A percentile compares a stretch with the other conserved stretches of the same genome.
phyloP scores from a whole-genome alignment of 1,140 invertebrate genomes.

The Sminthurinus signatus region DNA sequence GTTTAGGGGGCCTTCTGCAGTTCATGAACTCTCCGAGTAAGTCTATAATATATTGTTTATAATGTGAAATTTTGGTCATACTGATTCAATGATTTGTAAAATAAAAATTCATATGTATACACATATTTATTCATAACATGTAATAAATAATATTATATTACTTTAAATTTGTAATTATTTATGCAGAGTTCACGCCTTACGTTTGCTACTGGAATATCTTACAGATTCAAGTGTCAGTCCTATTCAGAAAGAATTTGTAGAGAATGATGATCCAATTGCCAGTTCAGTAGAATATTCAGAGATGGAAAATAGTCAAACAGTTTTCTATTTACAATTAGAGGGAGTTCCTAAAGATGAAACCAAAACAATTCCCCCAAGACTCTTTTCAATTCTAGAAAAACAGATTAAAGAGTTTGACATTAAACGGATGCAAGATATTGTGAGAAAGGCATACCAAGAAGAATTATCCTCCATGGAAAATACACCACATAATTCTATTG shows the following conservation, averaged over 20 bases:
- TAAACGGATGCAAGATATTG: conserved; percentile 62
- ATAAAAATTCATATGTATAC: conserved; percentile 16
- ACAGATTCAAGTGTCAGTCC: conserved; percentile 76
- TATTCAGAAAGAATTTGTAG: conserved; percentile 74
- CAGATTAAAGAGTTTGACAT: conserved; percentile 61
- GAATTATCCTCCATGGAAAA: conserved; percentile 65
- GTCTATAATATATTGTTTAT: too few relatives aligned
- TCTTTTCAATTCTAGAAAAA: conserved; percentile 53
- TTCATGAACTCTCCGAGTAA: conserved; percentile 51
- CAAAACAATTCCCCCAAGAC: conserved; percentile 54
- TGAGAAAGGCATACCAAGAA: conserved; percentile 65
- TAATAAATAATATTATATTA: too few relatives aligned
- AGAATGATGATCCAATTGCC: conserved; percentile 71
- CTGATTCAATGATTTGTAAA: too few relatives aligned
- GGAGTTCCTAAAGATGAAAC: conserved; percentile 69
- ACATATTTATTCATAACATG: neutral
- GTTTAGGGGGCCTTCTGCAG: conserved; percentile 73
- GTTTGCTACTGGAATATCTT: conserved; percentile 72
- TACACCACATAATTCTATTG: conserved; percentile 64
- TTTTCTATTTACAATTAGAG: conserved; percentile 64
- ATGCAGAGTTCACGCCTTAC: neutral
- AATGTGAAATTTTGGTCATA: too few relatives aligned
- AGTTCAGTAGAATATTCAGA: conserved; percentile 61
- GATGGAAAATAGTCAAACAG: conserved; percentile 63
- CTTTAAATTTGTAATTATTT: neutral